phyloP scores from a whole-genome alignment of 2,113 vertebrate species.

The Triplophysa rosa region DNA sequence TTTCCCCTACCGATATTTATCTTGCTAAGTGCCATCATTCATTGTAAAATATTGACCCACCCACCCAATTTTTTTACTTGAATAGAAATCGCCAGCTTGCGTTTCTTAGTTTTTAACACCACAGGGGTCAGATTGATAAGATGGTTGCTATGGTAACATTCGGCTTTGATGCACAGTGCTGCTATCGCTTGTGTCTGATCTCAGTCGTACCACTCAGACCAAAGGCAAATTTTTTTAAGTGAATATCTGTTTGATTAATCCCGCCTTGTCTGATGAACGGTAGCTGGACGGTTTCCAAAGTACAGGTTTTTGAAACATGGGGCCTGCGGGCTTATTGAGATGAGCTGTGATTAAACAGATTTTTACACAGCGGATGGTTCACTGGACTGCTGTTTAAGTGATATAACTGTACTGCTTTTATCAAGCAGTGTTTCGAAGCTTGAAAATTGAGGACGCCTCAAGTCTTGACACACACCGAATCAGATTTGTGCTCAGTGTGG shows the following conservation, averaged over 20 bases:
- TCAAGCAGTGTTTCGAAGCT: conserved; percentile 9
- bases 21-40: conserved; percentile 43
- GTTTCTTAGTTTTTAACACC: conserved; percentile 33
- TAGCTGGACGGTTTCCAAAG: conserved; percentile 1
- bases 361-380: neutral
- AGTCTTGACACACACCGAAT: neutral
- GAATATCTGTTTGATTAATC: neutral
- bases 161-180: conserved; percentile 31
- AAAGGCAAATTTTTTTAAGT: conserved; percentile 21
- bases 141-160: conserved; percentile 30
- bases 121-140: conserved; percentile 39
- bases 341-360: neutral
- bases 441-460: conserved; percentile 17
- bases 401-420: conserved; percentile 3
- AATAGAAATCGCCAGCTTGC: conserved; percentile 45
- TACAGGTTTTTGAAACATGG: neutral
- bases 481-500: neutral
- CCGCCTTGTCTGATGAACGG: neutral
- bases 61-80: conserved; percentile 2
- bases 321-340: neutral
- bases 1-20: conserved; percentile 50
- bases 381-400: neutral
- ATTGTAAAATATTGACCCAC: conserved; percentile 34
- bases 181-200: neutral
- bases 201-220: conserved; percentile 8